A percentile compares a stretch with the other conserved stretches of the same genome.
Evolutionary conservation across 2,888 invertebrate species (phyloP).

Genomic region (Chrysolina haemoptera): DNA sequence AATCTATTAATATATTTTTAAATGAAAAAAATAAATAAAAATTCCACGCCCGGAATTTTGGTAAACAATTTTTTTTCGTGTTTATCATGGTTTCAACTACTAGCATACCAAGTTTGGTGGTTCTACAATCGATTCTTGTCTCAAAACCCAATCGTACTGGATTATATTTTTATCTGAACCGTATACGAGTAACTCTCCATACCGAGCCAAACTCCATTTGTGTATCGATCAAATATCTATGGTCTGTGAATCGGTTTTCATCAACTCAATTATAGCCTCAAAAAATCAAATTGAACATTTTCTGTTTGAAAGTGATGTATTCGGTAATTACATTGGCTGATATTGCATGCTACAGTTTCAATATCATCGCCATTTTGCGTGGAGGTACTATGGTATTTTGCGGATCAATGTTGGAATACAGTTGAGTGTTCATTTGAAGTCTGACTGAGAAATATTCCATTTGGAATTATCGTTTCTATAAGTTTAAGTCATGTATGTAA

Average conservation of each 20-base stretch:
- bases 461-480: too few species aligned
- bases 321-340: conserved; percentile 53
- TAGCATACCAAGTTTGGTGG: too few species aligned
- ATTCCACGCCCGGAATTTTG: too few species aligned
- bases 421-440: not conserved
- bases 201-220: conserved; percentile 3
- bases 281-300: conserved; percentile 43
- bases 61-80: too few species aligned
- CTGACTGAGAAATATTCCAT: not conserved
- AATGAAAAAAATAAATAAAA: too few species aligned
- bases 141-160: too few species aligned
- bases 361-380: conserved; percentile 54
- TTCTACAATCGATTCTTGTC: too few species aligned
- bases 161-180: too few species aligned
- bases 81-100: too few species aligned
- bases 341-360: conserved; percentile 55
- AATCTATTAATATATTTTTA: too few species aligned
- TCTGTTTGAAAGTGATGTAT: conserved; percentile 50
- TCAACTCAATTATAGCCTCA: conserved; percentile 20
- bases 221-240: conserved; percentile 13
- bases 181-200: not conserved
- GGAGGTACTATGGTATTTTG: conserved; percentile 52
- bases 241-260: conserved; percentile 10
- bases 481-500: too few species aligned
- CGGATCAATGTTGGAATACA: conserved; percentile 17